Evolutionary conservation across 2,797 vertebrate species (phyloP).

Genomic region (Cossypha heuglini): DNA sequence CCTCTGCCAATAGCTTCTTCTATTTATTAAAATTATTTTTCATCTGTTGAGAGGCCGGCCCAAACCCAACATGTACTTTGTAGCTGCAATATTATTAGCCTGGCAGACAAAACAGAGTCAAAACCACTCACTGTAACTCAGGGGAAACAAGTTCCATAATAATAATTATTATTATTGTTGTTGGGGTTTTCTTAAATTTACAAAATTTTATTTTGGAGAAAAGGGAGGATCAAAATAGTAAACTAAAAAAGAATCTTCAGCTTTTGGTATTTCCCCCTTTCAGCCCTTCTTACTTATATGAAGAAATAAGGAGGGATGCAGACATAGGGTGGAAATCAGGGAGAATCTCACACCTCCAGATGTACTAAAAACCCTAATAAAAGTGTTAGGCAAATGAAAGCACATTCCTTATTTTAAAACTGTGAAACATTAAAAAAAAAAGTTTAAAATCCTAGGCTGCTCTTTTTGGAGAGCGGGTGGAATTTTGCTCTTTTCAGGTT

Average conservation of each 20-base stretch:
- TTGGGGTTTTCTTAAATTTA: background rate
- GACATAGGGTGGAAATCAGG: background rate
- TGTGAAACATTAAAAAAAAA: background rate
- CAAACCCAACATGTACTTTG: background rate
- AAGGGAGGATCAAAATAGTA: background rate
- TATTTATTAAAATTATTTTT: slow-evolving; percentile 54
- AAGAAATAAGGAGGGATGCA: background rate
- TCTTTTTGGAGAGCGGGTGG: background rate
- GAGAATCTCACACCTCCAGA: background rate
- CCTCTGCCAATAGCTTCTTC: background rate
- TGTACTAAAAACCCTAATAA: slow-evolving; percentile 24
- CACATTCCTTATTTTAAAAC: background rate
- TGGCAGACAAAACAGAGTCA: background rate
- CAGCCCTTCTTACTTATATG: background rate
- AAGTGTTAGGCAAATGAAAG: background rate
- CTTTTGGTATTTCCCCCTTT: background rate
- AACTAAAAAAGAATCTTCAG: background rate
- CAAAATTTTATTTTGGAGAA: background rate
- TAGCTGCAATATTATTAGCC: background rate
- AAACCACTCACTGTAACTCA: background rate
- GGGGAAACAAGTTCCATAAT: background rate
- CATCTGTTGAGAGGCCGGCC: background rate
- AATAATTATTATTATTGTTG: background rate
- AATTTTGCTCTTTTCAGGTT: slow-evolving; percentile 23
- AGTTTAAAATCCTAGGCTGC: background rate